Evolutionary conservation across 1,140 invertebrate genomes (phyloP).

Genomic region (Drosophila miranda): DNA sequence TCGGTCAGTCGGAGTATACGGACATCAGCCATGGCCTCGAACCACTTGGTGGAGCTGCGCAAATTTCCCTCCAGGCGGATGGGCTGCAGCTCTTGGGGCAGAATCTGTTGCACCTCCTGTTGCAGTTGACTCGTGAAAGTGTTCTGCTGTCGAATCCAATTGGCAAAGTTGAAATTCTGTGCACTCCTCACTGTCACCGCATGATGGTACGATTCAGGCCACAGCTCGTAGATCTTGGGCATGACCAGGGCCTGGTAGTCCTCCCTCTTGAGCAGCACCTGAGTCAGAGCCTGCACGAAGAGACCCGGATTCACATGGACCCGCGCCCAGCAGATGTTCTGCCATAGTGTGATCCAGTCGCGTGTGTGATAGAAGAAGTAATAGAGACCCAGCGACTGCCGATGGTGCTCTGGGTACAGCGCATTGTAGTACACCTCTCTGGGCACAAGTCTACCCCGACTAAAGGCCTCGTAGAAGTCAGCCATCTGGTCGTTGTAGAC

Average conservation of each 20-base stretch:
- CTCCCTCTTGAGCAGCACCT: constrained; percentile 85
- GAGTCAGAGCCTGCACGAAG: constrained; percentile 85
- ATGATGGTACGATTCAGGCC: constrained; percentile 86
- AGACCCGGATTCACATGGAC: constrained; percentile 86
- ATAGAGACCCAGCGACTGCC: constrained; percentile 85
- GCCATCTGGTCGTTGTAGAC: constrained; percentile 45
- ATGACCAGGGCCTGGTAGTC: constrained; percentile 85
- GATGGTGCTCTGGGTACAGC: constrained; percentile 84
- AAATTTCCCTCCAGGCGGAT: constrained; percentile 3
- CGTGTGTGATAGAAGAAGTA: constrained; percentile 87
- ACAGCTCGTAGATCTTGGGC: constrained; percentile 87
- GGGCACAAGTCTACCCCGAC: constrained; percentile 73
- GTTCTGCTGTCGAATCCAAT: constrained; percentile 29
- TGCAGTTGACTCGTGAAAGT: not conserved
- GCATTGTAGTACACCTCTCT: constrained; percentile 85
- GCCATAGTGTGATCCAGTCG: constrained; percentile 85
- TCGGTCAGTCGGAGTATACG: constrained; percentile 23
- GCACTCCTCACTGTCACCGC: constrained; percentile 85
- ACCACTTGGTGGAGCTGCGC: constrained; percentile 28
- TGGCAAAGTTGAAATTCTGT: constrained; percentile 40
- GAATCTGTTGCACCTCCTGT: constrained; percentile 2
- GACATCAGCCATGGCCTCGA: constrained; percentile 51
- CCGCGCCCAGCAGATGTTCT: constrained; percentile 86
- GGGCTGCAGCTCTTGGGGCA: constrained; percentile 27
- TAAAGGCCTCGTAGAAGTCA: constrained; percentile 5